Base-by-base conservation (phyloP, 2,888 invertebrate species). In the Chrysolina haemoptera region DNA sequence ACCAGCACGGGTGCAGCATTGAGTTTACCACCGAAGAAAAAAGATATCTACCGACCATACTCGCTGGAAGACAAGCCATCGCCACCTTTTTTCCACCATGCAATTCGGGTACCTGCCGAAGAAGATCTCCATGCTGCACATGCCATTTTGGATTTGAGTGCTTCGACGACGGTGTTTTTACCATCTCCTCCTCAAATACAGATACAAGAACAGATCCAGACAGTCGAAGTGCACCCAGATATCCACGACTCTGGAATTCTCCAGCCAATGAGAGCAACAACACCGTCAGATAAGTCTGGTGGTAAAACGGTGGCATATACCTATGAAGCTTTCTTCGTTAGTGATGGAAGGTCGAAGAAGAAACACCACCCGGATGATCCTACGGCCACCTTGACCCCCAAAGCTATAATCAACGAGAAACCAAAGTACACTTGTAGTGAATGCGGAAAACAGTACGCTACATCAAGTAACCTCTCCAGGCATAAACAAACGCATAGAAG, bases 401-500 rank as follows among this genome's bases (percentile, higher is more conserved):
- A 85, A 68, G 80, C 80, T 1, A 76, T 70, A 41, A 70, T 76
- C 8, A 81, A 80, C 62, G 87, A 87, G 10, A 88, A 87, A 77
- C 86, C 87, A 6, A 88, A 87, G 76, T 96, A 96, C 88, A 92
- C 94, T 27, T 97, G 97, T 88, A 93, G 93, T 80, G 96, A 96
- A 85, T 97, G 97, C 86, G 96, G 96, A 64, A 96, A 96, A 85
- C 94, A 95, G 71, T 97, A 97, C 86, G 96, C 96, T 27, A 97
- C 96, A 0, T 95, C 95, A 9, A 95, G 95, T 79, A 97, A 97
- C 86, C 90, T 97, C 68, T 96, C 96, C 64, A 91, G 96, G 76
- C 96, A 96, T 89, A 96, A 96, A 88, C 96, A 97, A 88, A 97
- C 96, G 0, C 97, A 97, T 87, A 91, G 96, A 43, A 96, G 96